Evolutionary conservation across 2,888 invertebrate genomes (phyloP).

Genomic region (Acrocera orbiculus): DNA sequence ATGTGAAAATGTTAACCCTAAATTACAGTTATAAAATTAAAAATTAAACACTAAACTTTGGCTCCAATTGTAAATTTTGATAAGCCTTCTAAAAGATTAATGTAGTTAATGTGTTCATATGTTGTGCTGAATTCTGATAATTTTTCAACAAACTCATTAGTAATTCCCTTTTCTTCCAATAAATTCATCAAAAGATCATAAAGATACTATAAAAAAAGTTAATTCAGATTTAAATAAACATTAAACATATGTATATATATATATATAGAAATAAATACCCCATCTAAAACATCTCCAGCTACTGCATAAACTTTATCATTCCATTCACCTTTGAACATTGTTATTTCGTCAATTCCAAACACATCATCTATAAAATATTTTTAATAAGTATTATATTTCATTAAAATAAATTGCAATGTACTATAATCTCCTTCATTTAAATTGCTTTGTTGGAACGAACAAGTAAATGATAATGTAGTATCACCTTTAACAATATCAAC

Average conservation of each 20-base stretch:
- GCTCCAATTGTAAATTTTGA: constrained; percentile 68
- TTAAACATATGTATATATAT: constrained; percentile 9
- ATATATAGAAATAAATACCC: constrained; percentile 40
- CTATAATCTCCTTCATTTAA: constrained; percentile 56
- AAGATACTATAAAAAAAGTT: constrained; percentile 55
- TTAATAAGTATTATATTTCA: neutral
- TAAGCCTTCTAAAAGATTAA: constrained; percentile 62
- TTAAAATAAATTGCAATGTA: constrained; percentile 27
- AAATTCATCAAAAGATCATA: constrained; percentile 90
- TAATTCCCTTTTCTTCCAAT: constrained; percentile 88
- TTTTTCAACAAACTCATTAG: constrained; percentile 82
- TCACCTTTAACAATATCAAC: constrained; percentile 66
- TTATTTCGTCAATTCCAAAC: constrained; percentile 86
- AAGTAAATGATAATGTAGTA: constrained; percentile 66
- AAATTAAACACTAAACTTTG: no score
- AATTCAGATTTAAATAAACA: no score
- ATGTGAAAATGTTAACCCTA: no score
- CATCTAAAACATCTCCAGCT: constrained; percentile 87
- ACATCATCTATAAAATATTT: constrained; percentile 59
- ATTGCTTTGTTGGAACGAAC: constrained; percentile 54
- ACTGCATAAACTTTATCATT: constrained; percentile 76
- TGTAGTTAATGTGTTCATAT: constrained; percentile 86
- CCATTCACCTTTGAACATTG: constrained; percentile 75
- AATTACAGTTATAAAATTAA: no score
- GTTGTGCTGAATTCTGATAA: constrained; percentile 74